Evolutionary conservation across 2,113 vertebrate species (phyloP), one percentile per base, ranked within the genome.

Genomic region (Carlito syrichta): DNA sequence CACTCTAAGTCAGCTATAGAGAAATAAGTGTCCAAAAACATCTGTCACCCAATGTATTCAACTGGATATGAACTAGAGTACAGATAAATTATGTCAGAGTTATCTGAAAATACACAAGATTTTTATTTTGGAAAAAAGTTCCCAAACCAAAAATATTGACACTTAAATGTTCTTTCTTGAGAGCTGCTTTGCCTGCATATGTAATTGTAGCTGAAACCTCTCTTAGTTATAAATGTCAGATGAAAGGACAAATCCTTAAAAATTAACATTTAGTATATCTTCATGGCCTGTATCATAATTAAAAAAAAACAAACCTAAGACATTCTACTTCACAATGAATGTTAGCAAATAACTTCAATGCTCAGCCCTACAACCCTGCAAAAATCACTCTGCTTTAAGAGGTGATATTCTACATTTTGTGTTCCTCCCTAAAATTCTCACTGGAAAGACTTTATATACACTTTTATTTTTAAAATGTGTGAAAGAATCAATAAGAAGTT

Each of bases 21-120:
- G 73, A 96, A 96, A 92, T 54, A 23, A 83, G 40, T 94, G 83
- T 86, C 43, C 85, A 93, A 97, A n/a, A 94, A 84, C 79, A 96
- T 91, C 78, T 97, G 88, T 63, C 32, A 97, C 45, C 35, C n/a
- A 35, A 54, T 58, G 27, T 73, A 95, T 58, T 27, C 63, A 48
- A 94, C 35, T 94, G 52, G 43, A 93, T 62, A 87, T 25, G n/a
- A 60, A 90, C 23, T 88, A 43, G 91, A 94, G 74, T 94, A 96
- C 56, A 93, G 62, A 96, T 20, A 95, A 88, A 90, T 92, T 91
- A 63, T 83, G n/a, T 74, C 22, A 87, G 25, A 89, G 63, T 77
- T 89, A 93, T 48, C 43, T 68, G 32, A 77, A 86, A 96, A 52
- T 27, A 69, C 2, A 17, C n/a, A 54, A 78, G 45, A 88, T 90